Evolutionary conservation across 2,888 invertebrate species (phyloP), one percentile per base, ranked within the genome.

Genomic region (Drosophila koepferae): DNA sequence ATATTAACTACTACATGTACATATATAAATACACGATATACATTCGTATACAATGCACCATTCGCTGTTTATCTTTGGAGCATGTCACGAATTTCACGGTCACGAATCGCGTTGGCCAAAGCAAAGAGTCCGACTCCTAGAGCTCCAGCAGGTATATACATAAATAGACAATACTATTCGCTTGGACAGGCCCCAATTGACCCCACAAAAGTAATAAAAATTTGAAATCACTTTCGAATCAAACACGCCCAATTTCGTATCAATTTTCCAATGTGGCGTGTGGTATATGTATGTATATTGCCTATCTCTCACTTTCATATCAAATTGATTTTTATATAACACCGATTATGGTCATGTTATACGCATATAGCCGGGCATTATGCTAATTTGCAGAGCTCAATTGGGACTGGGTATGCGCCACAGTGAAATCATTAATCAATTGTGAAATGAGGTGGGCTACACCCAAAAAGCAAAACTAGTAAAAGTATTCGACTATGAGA

Each of bases 371-470:
- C 64, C 68, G 60, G 71, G 59, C 74, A 85, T 85, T 85, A 85
- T 85, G 82, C 82, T 85, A 87, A 85, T 85, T 82, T 81, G 68
- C 56, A 55, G 61, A 44, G 41, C 69, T 77, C 71, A 66, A 70
- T 66, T 78, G 63, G 44, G 64, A 65, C 62, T 76, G 38, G 60
- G 31, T 66, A 63, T 74, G 56, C 56, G 74, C 62, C 67, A 71
- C 67, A 73, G 81, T 80, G 88, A 88, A 85, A 88, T 86, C 85
- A 85, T 88, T 86, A 86, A 85, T 88, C 85, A 85, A 77, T 88
- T 87, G 87, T 76, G 81, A 84, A 85, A 85, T 71, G 62, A 78
- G 81, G 78, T 82, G 76, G 79, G 80, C 69, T 82, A 80, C 65
- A 66, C 74, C 77, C 86, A 80, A 80, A 87, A 68, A 60, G 31